Evolutionary conservation across 2,113 vertebrate species (phyloP).

Genomic region (Microtus ochrogaster): DNA sequence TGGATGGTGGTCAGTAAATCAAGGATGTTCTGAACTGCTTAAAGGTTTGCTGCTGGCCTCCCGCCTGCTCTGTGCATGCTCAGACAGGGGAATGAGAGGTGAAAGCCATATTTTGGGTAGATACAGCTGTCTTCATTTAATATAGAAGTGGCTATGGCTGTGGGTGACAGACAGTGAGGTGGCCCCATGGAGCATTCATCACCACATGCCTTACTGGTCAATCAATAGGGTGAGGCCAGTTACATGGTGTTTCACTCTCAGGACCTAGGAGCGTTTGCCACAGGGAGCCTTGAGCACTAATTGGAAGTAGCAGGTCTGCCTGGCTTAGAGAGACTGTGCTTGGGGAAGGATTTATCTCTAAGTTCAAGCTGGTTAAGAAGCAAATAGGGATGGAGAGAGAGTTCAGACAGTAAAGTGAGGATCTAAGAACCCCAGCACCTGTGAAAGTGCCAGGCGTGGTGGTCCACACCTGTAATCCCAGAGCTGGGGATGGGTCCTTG

Average conservation of each 20-base stretch:
- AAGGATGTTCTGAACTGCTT: conserved; percentile 16
- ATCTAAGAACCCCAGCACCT: background rate
- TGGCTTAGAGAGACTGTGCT: background rate
- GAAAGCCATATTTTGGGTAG: background rate
- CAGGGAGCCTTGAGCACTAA: background rate
- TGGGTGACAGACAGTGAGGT: background rate
- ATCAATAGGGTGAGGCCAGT: background rate
- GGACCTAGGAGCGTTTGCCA: background rate
- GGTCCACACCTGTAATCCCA: background rate
- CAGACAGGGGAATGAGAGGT: background rate
- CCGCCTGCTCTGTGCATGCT: background rate
- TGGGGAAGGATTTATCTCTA: conserved; percentile 36
- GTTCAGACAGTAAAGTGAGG: background rate
- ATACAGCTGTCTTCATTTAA: conserved; percentile 6
- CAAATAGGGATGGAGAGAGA: background rate
- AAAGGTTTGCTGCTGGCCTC: background rate
- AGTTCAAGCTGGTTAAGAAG: background rate
- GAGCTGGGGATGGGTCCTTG: background rate
- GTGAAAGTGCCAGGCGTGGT: background rate
- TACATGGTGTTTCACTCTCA: background rate
- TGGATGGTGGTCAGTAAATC: conserved; percentile 63
- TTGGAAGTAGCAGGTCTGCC: background rate
- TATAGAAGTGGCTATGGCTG: background rate
- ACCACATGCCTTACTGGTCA: background rate
- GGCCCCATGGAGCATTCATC: background rate